Conservation (phyloP, 2,888 invertebrate species). For the Pyralis farinalis region DNA sequence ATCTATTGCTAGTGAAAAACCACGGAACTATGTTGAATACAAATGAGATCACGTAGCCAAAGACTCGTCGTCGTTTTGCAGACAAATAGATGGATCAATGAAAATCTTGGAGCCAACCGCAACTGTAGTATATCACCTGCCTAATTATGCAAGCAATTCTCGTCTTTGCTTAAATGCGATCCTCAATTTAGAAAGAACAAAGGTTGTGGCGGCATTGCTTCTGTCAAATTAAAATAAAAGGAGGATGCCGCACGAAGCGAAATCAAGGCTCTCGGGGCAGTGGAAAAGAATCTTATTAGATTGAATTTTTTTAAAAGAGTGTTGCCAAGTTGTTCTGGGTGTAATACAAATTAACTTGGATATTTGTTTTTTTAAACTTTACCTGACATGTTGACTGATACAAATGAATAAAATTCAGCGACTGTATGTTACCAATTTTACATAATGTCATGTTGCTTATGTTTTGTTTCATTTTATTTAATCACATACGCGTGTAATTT, state of each 20-base stretch:
- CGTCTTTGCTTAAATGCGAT: background rate
- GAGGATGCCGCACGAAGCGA: background rate
- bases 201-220: background rate
- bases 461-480: no score
- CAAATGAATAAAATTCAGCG: no score
- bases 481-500: no score
- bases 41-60: background rate
- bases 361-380: no score
- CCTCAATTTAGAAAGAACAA: slow-evolving; percentile 3
- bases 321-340: no score
- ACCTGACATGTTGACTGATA: no score
- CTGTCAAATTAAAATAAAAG: background rate
- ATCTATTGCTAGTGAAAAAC: background rate
- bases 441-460: no score
- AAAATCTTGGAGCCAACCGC: background rate
- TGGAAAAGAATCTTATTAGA: no score
- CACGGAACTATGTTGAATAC: background rate
- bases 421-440: no score
- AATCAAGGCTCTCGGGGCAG: background rate
- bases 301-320: no score
- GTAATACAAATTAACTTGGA: no score
- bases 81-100: slow-evolving; percentile 2
- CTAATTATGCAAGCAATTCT: slow-evolving; percentile 5
- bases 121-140: slow-evolving; percentile 1
- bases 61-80: background rate